Conservation (phyloP, 2,113 vertebrate genomes). For the Pao palembangensis region DNA sequence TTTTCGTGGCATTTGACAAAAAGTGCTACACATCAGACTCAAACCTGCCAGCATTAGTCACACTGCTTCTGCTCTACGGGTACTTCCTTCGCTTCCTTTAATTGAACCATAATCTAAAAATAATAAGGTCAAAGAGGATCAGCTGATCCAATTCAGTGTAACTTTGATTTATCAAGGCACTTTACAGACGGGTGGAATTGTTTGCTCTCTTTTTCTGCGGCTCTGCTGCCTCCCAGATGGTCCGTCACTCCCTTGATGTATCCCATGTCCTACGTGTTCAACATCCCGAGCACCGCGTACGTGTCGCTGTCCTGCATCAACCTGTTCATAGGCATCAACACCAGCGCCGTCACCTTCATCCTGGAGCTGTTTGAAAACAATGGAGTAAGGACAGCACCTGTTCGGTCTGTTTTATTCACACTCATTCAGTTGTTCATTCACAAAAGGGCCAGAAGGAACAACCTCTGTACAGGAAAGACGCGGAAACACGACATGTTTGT, state of each 20-base stretch:
- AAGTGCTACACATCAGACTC: constrained; percentile 86
- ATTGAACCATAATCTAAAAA: too few species aligned
- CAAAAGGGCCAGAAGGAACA: not conserved
- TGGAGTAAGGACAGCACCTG: constrained; percentile 64
- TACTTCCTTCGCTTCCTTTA: not conserved
- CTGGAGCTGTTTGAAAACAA: constrained; percentile 95
- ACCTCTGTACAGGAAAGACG: not conserved
- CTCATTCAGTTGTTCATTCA: too few species aligned
- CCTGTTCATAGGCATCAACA: constrained; percentile 95
- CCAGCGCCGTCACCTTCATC: constrained; percentile 91
- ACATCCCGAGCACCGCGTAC: constrained; percentile 92
- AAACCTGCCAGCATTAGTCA: constrained; percentile 85
- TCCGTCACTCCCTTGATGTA: constrained; percentile 98
- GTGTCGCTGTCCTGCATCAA: constrained; percentile 94
- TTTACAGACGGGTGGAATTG: not conserved
- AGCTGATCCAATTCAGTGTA: too few species aligned
- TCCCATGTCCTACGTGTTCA: constrained; percentile 89
- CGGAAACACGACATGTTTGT: too few species aligned
- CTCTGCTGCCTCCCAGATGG: constrained; percentile 76
- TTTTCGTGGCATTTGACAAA: constrained; percentile 90
- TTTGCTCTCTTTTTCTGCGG: not conserved
- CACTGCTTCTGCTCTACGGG: constrained; percentile 91
- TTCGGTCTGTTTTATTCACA: too few species aligned
- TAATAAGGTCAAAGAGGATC: too few species aligned
- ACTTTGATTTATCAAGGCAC: too few species aligned